Conservation (phyloP, 2,797 vertebrate species). For the Rousettus madagascariensis region DNA sequence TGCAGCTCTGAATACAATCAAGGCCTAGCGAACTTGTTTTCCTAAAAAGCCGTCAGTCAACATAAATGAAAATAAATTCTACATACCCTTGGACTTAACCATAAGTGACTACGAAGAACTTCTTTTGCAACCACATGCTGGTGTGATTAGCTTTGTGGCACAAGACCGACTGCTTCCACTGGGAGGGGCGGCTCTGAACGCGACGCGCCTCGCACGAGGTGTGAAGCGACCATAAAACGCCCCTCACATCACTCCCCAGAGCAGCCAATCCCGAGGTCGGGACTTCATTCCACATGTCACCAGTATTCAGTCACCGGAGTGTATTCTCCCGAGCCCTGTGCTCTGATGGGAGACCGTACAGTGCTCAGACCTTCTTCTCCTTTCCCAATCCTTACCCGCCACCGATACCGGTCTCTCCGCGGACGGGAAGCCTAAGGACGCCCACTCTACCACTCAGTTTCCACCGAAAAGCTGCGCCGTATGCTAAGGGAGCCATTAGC, state of each 20-base stretch:
- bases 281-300: background rate
- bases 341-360: background rate
- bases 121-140: background rate
- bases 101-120: background rate
- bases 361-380: background rate
- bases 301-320: background rate
- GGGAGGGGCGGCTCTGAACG: background rate
- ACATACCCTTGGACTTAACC: background rate
- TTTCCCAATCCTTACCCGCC: background rate
- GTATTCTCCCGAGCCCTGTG: background rate
- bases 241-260: background rate
- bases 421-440: background rate
- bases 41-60: background rate
- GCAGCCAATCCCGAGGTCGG: background rate
- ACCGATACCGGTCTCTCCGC: background rate
- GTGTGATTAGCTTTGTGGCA: slow-evolving; percentile 17
- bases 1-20: background rate
- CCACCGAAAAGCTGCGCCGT: background rate
- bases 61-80: background rate
- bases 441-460: background rate
- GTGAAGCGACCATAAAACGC: background rate
- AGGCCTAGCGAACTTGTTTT: background rate
- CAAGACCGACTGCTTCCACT: slow-evolving; percentile 9
- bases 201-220: background rate
- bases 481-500: background rate